Evolutionary conservation across 2,797 vertebrate genomes (phyloP).

Genomic region (Siniperca undulata): DNA sequence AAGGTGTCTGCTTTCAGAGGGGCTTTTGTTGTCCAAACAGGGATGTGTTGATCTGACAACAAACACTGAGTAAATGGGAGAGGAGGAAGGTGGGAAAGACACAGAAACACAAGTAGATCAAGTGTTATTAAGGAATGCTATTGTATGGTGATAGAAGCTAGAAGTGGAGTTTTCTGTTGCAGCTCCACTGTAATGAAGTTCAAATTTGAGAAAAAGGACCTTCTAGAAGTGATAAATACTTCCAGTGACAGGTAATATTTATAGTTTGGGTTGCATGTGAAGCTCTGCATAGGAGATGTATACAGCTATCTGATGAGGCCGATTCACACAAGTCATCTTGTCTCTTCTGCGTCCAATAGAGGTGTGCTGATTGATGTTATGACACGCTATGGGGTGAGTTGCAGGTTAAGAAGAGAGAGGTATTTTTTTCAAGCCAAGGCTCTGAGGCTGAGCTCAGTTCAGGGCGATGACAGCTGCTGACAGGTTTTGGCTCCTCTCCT

Average conservation of each 20-base stretch:
- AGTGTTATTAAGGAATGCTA: not conserved
- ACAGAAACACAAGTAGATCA: not conserved
- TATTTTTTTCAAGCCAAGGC: slow-evolving; percentile 39
- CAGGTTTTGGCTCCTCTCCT: slow-evolving; percentile 72
- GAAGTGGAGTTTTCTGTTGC: not conserved
- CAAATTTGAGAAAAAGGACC: not conserved
- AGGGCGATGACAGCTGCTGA: slow-evolving; percentile 82
- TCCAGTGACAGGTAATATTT: slow-evolving; percentile 17
- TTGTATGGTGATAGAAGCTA: not conserved
- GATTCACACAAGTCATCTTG: slow-evolving; percentile 50
- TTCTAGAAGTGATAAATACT: no score
- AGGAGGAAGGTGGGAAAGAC: slow-evolving; percentile 28
- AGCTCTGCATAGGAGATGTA: not conserved
- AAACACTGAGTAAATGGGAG: slow-evolving; percentile 51
- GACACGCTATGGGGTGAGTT: slow-evolving; percentile 71
- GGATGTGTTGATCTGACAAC: slow-evolving; percentile 71
- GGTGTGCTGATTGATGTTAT: slow-evolving; percentile 77
- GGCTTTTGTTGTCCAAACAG: slow-evolving; percentile 80
- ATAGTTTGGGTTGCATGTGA: slow-evolving; percentile 25
- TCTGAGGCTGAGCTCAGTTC: slow-evolving; percentile 73
- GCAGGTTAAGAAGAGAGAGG: slow-evolving; percentile 68
- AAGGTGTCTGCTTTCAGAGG: slow-evolving; percentile 65
- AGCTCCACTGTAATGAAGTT: not conserved
- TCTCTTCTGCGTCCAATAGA: slow-evolving; percentile 47
- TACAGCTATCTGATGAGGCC: slow-evolving; percentile 28